Percentiles rank a stretch among this genome's conserved stretches.
Conservation (phyloP, 1,140 invertebrate species). For the Conus betulinus region DNA sequence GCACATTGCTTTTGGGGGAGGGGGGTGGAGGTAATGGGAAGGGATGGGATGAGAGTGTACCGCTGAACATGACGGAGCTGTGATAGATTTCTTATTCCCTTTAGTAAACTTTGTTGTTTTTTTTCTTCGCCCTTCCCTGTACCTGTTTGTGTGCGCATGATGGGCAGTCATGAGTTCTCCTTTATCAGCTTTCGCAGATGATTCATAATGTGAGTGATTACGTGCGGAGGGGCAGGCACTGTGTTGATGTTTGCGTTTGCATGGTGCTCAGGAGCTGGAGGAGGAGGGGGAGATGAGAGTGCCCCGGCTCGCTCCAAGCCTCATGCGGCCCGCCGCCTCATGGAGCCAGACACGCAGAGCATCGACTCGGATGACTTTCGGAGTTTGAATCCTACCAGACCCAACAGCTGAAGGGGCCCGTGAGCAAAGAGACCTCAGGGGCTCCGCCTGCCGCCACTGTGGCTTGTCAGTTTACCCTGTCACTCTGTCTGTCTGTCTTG, state of each 20-base stretch:
- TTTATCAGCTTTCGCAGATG: too few species aligned
- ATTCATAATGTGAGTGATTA: too few species aligned
- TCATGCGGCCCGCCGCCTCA: neutral
- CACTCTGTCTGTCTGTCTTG: neutral
- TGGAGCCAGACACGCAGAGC: constrained; percentile 49
- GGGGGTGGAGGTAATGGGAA: too few species aligned
- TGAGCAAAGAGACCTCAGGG: constrained; percentile 24
- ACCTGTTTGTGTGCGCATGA: too few species aligned
- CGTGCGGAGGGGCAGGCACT: neutral
- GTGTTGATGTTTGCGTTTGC: neutral
- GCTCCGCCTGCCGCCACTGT: constrained; percentile 1
- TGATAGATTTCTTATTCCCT: too few species aligned
- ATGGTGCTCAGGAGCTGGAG: constrained; percentile 52
- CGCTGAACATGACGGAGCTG: too few species aligned
- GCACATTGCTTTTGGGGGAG: too few species aligned
- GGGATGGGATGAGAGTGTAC: too few species aligned
- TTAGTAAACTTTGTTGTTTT: too few species aligned
- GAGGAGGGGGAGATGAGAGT: constrained; percentile 46
- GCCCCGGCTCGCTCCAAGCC: constrained; percentile 37
- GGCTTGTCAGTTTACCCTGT: constrained; percentile 3
- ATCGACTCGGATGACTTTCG: constrained; percentile 66
- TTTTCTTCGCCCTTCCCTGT: too few species aligned
- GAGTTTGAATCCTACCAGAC: constrained; percentile 71
- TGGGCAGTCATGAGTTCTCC: too few species aligned
- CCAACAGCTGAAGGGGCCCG: constrained; percentile 52